phyloP scores from a whole-genome alignment of 2,888 invertebrate genomes.

The Oscheius sp. region DNA sequence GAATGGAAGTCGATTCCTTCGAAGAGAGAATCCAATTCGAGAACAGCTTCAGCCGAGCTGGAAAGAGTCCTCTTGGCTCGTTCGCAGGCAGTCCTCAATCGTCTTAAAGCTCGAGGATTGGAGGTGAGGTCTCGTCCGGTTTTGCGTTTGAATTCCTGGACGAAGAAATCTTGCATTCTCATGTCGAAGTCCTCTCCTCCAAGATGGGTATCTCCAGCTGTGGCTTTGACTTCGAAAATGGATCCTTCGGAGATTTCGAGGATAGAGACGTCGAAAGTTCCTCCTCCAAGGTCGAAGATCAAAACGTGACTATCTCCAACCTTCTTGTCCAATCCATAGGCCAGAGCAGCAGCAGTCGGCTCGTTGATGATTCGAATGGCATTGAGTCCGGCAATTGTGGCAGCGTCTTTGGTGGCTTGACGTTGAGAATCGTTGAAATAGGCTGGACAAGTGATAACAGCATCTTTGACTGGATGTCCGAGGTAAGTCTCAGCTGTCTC shows the following conservation, averaged over 20 bases:
- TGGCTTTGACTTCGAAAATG: constrained; percentile 56
- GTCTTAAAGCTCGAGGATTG: constrained; percentile 87
- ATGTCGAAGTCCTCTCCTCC: constrained; percentile 62
- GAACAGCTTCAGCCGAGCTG: constrained; percentile 72
- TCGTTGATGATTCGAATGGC: constrained; percentile 73
- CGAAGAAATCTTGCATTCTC: constrained; percentile 71
- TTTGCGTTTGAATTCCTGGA: constrained; percentile 73
- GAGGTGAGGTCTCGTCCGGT: constrained; percentile 84
- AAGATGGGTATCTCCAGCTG: constrained; percentile 81
- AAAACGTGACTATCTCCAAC: constrained; percentile 58
- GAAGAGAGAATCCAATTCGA: constrained; percentile 92
- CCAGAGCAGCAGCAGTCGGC: constrained; percentile 79
- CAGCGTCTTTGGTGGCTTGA: constrained; percentile 76
- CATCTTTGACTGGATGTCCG: constrained; percentile 73
- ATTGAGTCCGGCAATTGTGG: constrained; percentile 72
- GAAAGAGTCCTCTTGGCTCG: constrained; percentile 78
- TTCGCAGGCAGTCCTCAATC: constrained; percentile 87
- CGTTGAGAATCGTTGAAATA: constrained; percentile 79
- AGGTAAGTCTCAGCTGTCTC: constrained; percentile 71
- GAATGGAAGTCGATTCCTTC: constrained; percentile 97
- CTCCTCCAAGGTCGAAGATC: constrained; percentile 71
- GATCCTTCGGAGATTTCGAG: constrained; percentile 54
- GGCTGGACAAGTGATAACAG: constrained; percentile 88
- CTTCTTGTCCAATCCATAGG: constrained; percentile 78
- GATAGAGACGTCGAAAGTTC: constrained; percentile 74